These are phyloP conservation scores for Pempheris klunzingeri DNA, from an alignment of 2,797 vertebrate species.

Conservation along the genomic window DNA sequence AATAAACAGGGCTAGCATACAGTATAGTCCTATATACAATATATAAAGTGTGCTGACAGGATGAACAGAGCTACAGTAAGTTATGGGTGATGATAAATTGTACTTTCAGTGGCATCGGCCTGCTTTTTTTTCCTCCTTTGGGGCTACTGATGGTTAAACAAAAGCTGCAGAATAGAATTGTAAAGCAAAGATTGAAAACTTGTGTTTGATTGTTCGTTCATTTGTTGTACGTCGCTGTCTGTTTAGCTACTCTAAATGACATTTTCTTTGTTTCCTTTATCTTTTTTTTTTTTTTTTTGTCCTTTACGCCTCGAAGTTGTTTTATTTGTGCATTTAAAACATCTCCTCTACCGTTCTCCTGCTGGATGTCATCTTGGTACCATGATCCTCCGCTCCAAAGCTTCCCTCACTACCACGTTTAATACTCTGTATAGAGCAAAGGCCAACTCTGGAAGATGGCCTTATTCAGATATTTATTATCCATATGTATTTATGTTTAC, in stretches of 20 bases:
- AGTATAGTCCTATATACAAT: background rate
- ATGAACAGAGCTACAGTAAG: background rate
- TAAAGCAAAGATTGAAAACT: slow-evolving; percentile 41
- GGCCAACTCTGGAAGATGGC: slow-evolving; percentile 57
- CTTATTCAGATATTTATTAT: slow-evolving; percentile 74
- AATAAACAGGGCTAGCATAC: background rate
- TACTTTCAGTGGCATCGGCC: slow-evolving; percentile 63
- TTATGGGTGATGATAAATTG: background rate
- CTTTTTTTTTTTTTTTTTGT: slow-evolving; percentile 5
- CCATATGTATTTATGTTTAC: slow-evolving; percentile 78
- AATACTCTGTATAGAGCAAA: slow-evolving; percentile 60
- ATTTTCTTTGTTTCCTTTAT: slow-evolving; percentile 9
- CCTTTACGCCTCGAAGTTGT: slow-evolving; percentile 23
- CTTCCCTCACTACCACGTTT: slow-evolving; percentile 39
- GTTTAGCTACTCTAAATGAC: background rate
- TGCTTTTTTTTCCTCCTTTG: background rate
- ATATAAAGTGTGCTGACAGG: slow-evolving; percentile 1
- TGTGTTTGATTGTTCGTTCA: slow-evolving; percentile 48
- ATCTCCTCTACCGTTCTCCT: slow-evolving; percentile 26
- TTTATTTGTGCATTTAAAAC: slow-evolving; percentile 41
- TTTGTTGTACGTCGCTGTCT: slow-evolving; percentile 32
- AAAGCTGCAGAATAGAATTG: slow-evolving; percentile 51
- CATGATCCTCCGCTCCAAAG: slow-evolving; percentile 44
- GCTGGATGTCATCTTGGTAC: slow-evolving; percentile 41
- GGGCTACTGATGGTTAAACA: slow-evolving; percentile 17